These are phyloP conservation scores for Sebastes steindachneri DNA, from an alignment of 2,797 vertebrate genomes.

Conservation along the genomic window DNA sequence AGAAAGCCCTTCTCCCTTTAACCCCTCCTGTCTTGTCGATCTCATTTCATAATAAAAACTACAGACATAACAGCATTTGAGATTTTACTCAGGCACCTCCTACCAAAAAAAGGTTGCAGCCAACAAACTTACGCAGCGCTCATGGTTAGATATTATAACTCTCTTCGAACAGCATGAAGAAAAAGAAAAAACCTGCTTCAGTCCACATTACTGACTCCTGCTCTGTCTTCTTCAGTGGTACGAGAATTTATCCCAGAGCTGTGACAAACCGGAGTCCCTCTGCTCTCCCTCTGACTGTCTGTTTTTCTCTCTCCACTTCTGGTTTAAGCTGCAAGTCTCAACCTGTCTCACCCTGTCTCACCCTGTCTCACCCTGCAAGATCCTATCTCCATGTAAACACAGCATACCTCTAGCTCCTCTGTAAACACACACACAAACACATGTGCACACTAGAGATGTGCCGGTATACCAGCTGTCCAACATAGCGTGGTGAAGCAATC, in stretches of 20 bases:
- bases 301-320: conserved; percentile 4
- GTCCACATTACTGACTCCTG: not conserved
- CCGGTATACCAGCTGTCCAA: not conserved
- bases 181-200: not conserved
- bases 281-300: not conserved
- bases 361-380: conserved; percentile 26
- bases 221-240: not conserved
- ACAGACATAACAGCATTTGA: not conserved
- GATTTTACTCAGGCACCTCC: not conserved
- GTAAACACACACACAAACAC: not conserved
- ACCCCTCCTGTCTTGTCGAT: not conserved
- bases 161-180: not conserved
- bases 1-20: not conserved
- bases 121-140: not conserved
- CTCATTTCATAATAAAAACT: conserved; percentile 10
- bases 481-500: not conserved
- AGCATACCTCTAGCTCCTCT: conserved; percentile 15
- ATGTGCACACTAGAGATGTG: not conserved
- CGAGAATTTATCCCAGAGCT: not conserved
- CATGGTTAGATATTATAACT: not conserved
- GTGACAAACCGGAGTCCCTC: not conserved
- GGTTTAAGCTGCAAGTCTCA: conserved; percentile 40
- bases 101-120: not conserved
- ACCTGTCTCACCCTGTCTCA: not conserved
- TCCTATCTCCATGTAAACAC: conserved; percentile 18